phyloP scores from a whole-genome alignment of 2,797 vertebrate genomes.

The Pogoniulus pusillus region DNA sequence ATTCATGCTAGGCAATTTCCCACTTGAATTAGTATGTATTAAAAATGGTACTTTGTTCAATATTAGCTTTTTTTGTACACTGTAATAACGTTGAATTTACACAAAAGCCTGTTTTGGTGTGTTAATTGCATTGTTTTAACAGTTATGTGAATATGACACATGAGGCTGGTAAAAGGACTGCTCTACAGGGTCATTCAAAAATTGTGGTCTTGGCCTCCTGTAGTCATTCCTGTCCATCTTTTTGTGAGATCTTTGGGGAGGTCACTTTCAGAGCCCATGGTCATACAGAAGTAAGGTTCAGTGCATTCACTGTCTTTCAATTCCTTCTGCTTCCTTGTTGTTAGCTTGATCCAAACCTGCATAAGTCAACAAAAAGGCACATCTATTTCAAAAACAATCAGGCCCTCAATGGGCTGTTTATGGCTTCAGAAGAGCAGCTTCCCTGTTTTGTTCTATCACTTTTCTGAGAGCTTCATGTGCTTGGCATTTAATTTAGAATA shows the following conservation, averaged over 20 bases:
- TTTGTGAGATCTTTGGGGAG: background rate
- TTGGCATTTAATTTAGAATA: background rate
- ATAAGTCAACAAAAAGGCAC: background rate
- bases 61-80: background rate
- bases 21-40: conserved; percentile 35
- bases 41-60: background rate
- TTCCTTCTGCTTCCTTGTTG: background rate
- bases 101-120: background rate
- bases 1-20: conserved; percentile 46
- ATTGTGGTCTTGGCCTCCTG: background rate
- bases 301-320: background rate
- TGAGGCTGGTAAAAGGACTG: background rate
- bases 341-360: background rate
- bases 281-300: background rate
- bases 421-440: background rate
- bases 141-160: accelerated
- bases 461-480: accelerated
- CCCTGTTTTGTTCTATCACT: background rate
- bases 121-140: background rate
- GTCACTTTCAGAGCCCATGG: background rate
- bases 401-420: background rate
- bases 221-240: background rate
- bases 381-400: background rate
- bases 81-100: background rate
- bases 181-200: background rate